A percentile compares a stretch with the other conserved stretches of the same genome.
These are phyloP conservation scores for Coptodon bakossiorum DNA, from an alignment of 2,113 vertebrate genomes.

Conservation along the genomic window DNA sequence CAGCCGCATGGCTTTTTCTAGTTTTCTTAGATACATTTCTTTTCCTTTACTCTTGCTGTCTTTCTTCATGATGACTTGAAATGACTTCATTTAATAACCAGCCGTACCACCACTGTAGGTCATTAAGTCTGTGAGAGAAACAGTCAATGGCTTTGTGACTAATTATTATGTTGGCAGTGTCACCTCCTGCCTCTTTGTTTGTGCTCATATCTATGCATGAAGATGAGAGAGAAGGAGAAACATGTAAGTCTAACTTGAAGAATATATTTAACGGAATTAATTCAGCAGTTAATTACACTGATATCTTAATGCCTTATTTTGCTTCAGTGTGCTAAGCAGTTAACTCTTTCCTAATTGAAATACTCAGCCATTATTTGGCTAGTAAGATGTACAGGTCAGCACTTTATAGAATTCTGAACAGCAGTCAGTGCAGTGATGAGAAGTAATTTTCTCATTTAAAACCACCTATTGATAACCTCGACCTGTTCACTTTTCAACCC, in stretches of 20 bases:
- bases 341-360: not conserved
- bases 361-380: not conserved
- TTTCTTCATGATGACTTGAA: not conserved
- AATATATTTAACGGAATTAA: not conserved
- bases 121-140: constrained; percentile 3
- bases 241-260: not conserved
- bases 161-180: constrained; percentile 24
- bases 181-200: not conserved
- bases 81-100: constrained; percentile 11
- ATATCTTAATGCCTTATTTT: not conserved
- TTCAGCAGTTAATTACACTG: not conserved
- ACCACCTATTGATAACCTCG: constrained; percentile 4
- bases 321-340: not conserved
- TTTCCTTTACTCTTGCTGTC: not conserved
- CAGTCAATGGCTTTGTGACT: not conserved
- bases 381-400: not conserved
- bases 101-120: not conserved
- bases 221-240: not conserved
- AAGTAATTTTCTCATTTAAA: constrained; percentile 13
- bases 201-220: not conserved
- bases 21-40: not conserved
- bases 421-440: constrained; percentile 16
- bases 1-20: not conserved
- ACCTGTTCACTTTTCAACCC: constrained; percentile 16
- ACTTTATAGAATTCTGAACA: constrained; percentile 2